Conservation (phyloP, 1,140 invertebrate species). For the Scaptomyza graminum region DNA sequence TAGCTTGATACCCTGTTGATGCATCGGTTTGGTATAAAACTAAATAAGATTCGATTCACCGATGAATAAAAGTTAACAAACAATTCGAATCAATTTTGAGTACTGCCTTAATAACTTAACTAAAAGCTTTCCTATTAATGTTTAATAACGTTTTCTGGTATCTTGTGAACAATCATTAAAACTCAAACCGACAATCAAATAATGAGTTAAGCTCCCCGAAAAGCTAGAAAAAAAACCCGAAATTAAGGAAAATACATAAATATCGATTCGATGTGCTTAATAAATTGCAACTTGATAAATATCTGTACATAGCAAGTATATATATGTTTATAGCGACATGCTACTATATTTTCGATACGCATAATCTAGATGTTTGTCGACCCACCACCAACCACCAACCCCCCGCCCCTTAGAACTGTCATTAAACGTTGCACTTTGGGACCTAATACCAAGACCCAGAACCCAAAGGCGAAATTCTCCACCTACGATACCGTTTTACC, state of each 20-base stretch:
- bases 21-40: too few relatives aligned
- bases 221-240: too few relatives aligned
- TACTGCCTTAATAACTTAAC: background rate
- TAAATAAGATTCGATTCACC: too few relatives aligned
- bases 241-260: background rate
- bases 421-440: conserved; percentile 14
- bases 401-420: background rate
- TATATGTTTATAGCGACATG: too few relatives aligned
- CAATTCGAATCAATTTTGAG: background rate
- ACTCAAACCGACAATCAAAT: background rate
- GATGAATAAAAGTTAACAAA: background rate
- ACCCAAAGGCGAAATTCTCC: background rate
- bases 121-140: background rate
- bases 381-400: too few relatives aligned
- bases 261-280: conserved; percentile 31
- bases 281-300: conserved; percentile 52
- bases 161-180: background rate
- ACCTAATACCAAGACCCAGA: background rate
- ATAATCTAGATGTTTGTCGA: conserved; percentile 4
- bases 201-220: background rate
- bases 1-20: background rate
- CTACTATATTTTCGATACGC: background rate
- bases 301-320: background rate
- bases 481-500: background rate
- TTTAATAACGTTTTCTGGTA: background rate